phyloP scores from a whole-genome alignment of 2,113 vertebrate species.

The Xiphophorus couchianus region DNA sequence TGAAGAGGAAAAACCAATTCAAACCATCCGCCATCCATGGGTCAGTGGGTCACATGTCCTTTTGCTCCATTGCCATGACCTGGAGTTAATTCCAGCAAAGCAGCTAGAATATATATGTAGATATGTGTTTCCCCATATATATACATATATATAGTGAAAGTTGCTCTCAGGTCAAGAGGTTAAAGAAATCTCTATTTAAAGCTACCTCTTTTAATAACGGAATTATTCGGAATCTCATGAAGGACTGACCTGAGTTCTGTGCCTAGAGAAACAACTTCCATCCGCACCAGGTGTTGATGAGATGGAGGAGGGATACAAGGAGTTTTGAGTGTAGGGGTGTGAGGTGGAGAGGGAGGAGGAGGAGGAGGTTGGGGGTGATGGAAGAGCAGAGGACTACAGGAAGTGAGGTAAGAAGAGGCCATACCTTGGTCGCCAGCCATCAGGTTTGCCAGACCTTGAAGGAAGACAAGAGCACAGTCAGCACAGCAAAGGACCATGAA shows the following conservation, averaged over 20 bases:
- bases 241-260: constrained; percentile 76
- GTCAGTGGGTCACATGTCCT: constrained; percentile 71
- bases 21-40: constrained; percentile 77
- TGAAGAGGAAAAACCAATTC: constrained; percentile 68
- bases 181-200: constrained; percentile 15
- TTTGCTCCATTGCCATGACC: constrained; percentile 55
- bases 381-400: constrained; percentile 76
- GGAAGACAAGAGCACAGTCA: constrained; percentile 99
- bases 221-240: constrained; percentile 30
- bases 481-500: constrained; percentile 96
- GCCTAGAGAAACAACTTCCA: constrained; percentile 77
- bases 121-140: not conserved
- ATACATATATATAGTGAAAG: constrained; percentile 33
- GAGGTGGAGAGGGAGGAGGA: constrained; percentile 41
- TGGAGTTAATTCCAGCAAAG: constrained; percentile 55
- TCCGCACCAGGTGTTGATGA: constrained; percentile 64
- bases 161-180: constrained; percentile 52
- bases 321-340: constrained; percentile 50
- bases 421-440: constrained; percentile 99
- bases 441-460: constrained; percentile 99
- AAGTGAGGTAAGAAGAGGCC: constrained; percentile 95
- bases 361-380: constrained; percentile 58
- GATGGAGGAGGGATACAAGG: constrained; percentile 52
- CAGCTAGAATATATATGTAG: constrained; percentile 29
- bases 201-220: constrained; percentile 17